Base-by-base conservation (phyloP, 1,140 invertebrate species). In the Drosophila paulistorum region DNA sequence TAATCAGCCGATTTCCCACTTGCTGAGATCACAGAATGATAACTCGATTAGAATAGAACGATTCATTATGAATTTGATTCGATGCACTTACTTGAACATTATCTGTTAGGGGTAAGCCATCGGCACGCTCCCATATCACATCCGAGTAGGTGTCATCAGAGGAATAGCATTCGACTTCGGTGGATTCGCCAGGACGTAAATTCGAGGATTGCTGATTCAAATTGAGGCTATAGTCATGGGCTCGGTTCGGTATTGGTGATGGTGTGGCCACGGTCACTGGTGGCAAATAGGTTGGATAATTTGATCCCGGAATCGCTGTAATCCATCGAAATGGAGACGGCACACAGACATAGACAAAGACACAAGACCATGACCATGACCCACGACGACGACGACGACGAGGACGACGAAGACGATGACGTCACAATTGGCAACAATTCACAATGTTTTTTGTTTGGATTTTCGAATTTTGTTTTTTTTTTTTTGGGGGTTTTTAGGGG, bases 121-220 rank as follows among this genome's bases (percentile, higher is more conserved):
- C 92, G 1, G 92, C 86, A 65, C 92, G 92, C 39, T 92, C 92
- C 94, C 94, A 94, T 14, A 92, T 77, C 30, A 93, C 93, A 20
- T 91, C 82, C 14, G 93, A 92, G 70, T 90, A 90, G 63, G 74
- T 81, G 35, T 85, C 77, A 39, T 83, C 84, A 23, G 90, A 79
- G 54, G 91, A 90, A 48, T 83, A 87, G 75, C 91, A 92, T 65
- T 92, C 91, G 20, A 92, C 91, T 62, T 87, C 81, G 41, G 90
- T 91, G 26, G 82, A 90, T 20, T 91, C 90, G 11, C 91, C 91
- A 1, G 77, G 61, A 5, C 54, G 78, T 30, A 92, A 33, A 6
- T 81, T 81, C 7, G 91, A 81, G 0, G 81, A 80, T 26, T 92
- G 84, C 30, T 91, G 90, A 68, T 92, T 85, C 68, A 92, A 55